Base-by-base conservation (phyloP, 2,113 vertebrate species). In the Mastomys natalensis region DNA sequence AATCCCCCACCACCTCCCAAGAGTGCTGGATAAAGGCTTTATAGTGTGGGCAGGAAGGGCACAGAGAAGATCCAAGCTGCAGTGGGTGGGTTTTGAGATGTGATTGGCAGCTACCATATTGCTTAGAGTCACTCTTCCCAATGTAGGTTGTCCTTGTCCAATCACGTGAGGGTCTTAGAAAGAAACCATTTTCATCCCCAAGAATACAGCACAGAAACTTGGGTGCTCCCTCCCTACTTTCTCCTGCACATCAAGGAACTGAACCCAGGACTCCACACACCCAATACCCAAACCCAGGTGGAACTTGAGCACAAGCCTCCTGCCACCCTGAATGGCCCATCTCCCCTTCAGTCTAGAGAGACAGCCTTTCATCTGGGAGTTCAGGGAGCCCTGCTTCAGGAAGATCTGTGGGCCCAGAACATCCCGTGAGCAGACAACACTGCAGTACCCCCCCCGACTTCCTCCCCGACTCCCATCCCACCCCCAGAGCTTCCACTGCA, bases 271-370 rank as follows among this genome's bases (percentile, higher is more conserved):
- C 29, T 24, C n/a, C 29, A 2, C 3, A n/a, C 51, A 45, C 43
- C 48, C 31, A 22, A 0, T 53, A 10, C 16, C 40, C 48, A 60
- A 31, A 31, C 13, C 31, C 80, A 88, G 34, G 64, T 37, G 66
- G 78, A 45, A 62, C 77, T 7, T 3, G 51, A 66, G 43, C 0
- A 0, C 0, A 0, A 24, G 31, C 34, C 58, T 81, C 19, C 7
- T 0, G 0, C 1, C 5, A 15, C 51, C 40, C 2, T 7, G 3
- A 2, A 10, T 0, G 1, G 2, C 73, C 43, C n/a, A 26, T 3
- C 1, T 9, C 60, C 22, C 43, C 53, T 40, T 73, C 68, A 26
- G 37, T 34, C 45, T 26, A 51, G 9, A 60, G 74, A 45, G 1
- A 45, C 6, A 45, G 34, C 70, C 4, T 45, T n/a, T 17, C 68